phyloP scores from a whole-genome alignment of 2,113 vertebrate genomes.

The Trichechus manatus region DNA sequence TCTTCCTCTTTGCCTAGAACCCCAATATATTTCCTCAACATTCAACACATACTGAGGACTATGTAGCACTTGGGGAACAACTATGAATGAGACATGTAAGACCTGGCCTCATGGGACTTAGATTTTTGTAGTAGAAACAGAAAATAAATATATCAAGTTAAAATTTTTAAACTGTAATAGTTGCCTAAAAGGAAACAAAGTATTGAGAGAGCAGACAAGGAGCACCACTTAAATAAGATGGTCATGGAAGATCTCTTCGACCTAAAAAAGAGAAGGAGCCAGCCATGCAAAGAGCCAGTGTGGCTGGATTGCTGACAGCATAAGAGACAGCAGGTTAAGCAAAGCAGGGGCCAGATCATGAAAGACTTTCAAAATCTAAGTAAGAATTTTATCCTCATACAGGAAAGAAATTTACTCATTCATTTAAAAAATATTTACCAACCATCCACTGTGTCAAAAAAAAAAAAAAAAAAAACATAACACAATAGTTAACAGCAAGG shows the following conservation, averaged over 20 bases:
- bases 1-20: not conserved
- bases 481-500: not conserved
- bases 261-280: not conserved
- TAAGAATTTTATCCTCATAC: not conserved
- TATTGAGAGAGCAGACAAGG: not conserved
- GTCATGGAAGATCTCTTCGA: not conserved
- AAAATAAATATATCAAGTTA: not conserved
- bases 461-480: not conserved
- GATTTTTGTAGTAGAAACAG: not conserved
- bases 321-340: not conserved
- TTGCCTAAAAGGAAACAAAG: conserved; percentile 13
- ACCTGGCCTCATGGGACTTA: not conserved
- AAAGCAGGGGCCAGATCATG: not conserved
- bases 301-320: not conserved
- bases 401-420: conserved; percentile 17
- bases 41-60: not conserved
- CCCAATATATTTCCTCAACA: not conserved
- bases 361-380: not conserved
- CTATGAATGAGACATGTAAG: not conserved
- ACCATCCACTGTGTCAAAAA: not conserved
- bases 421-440: not conserved
- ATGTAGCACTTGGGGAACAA: not conserved
- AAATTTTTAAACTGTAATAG: not conserved
- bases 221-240: not conserved
- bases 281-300: not conserved